A percentile compares a stretch with the other conserved stretches of the same genome.
Evolutionary conservation across 2,888 invertebrate genomes (phyloP).

Genomic region (Ellobium chinense): DNA sequence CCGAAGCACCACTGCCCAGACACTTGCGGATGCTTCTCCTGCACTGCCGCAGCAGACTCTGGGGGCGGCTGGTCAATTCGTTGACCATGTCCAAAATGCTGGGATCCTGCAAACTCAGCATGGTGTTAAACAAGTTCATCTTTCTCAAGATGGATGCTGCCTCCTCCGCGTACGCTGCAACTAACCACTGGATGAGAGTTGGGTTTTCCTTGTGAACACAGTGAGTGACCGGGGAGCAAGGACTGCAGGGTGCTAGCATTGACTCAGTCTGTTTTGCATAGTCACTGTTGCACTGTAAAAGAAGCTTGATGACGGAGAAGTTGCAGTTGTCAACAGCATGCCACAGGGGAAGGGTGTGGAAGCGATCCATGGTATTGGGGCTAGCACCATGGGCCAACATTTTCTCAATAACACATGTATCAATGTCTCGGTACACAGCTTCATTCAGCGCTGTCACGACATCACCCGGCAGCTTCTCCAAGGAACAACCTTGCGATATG

Average conservation of each 20-base stretch:
- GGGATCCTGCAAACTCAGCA: slow-evolving; percentile 39
- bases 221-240: slow-evolving; percentile 69
- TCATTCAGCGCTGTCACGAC: slow-evolving; percentile 76
- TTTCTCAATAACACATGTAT: slow-evolving; percentile 67
- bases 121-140: slow-evolving; percentile 36
- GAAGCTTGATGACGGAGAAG: slow-evolving; percentile 57
- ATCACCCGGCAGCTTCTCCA: slow-evolving; percentile 64
- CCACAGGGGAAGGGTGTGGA: slow-evolving; percentile 75
- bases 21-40: slow-evolving; percentile 57
- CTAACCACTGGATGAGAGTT: slow-evolving; percentile 61
- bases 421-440: slow-evolving; percentile 72
- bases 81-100: slow-evolving; percentile 41
- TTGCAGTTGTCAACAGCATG: slow-evolving; percentile 74
- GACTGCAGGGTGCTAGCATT: slow-evolving; percentile 85
- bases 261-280: slow-evolving; percentile 85
- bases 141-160: slow-evolving; percentile 48
- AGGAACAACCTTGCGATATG: slow-evolving; percentile 66
- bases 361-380: slow-evolving; percentile 71
- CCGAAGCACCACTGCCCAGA: slow-evolving; percentile 54
- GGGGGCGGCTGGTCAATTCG: slow-evolving; percentile 51
- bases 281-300: slow-evolving; percentile 89
- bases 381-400: slow-evolving; percentile 72
- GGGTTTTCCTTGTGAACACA: slow-evolving; percentile 66
- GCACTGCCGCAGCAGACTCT: slow-evolving; percentile 61
- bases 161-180: slow-evolving; percentile 65